Evolutionary conservation across 1,140 invertebrate genomes (phyloP).

Genomic region (Drosophila santomea): DNA sequence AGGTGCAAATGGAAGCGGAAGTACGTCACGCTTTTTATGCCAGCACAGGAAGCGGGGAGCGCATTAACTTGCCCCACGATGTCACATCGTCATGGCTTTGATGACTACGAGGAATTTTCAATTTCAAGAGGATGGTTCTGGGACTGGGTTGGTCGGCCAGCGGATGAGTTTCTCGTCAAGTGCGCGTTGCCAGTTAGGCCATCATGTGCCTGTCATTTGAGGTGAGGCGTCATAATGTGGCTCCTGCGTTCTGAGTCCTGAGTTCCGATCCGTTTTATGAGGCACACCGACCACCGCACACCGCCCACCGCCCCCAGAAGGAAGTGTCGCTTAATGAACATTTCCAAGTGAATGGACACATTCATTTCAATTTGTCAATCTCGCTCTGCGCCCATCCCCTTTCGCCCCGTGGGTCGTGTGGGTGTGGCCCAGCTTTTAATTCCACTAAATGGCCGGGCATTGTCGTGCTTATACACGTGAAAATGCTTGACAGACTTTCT

Average conservation of each 20-base stretch:
- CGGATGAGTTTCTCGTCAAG: constrained; percentile 39
- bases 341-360: constrained; percentile 78
- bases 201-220: constrained; percentile 70
- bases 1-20: constrained; percentile 81
- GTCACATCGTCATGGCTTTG: constrained; percentile 50
- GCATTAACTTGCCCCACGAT: constrained; percentile 22
- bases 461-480: constrained; percentile 47
- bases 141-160: not conserved
- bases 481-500: constrained; percentile 74
- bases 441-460: constrained; percentile 68
- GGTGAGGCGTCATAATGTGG: constrained; percentile 73
- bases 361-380: constrained; percentile 83
- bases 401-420: constrained; percentile 16
- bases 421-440: constrained; percentile 63
- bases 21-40: constrained; percentile 75
- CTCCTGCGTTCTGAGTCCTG: constrained; percentile 35
- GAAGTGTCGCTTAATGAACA: constrained; percentile 66
- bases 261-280: constrained; percentile 63
- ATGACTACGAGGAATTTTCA: constrained; percentile 79
- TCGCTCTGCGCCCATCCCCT: constrained; percentile 16
- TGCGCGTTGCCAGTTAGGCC: constrained; percentile 61
- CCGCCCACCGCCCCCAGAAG: not conserved
- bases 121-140: constrained; percentile 59
- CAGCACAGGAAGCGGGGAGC: constrained; percentile 27
- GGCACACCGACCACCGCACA: constrained; percentile 13